These are phyloP conservation scores for Accipiter cooperii DNA, from an alignment of 2,113 vertebrate genomes.

Conservation along the genomic window DNA sequence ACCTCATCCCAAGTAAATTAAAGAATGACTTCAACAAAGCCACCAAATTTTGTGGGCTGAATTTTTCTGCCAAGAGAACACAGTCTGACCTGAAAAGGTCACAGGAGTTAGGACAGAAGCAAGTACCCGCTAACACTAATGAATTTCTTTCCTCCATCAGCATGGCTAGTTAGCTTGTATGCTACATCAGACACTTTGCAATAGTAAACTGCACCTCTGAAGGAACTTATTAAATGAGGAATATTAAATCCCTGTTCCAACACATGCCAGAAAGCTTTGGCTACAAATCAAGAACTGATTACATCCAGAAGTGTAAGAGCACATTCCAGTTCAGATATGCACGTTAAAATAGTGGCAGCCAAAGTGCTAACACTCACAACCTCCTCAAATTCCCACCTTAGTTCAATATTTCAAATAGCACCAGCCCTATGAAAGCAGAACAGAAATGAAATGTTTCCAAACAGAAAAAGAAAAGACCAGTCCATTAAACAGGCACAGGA, in stretches of 20 bases:
- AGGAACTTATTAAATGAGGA: background rate
- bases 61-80: background rate
- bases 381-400: background rate
- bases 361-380: background rate
- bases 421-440: background rate
- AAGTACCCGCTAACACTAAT: background rate
- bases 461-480: background rate
- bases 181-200: background rate
- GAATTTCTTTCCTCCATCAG: background rate
- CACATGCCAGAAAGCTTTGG: background rate
- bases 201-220: background rate
- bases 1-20: background rate
- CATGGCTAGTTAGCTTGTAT: background rate
- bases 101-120: background rate
- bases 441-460: background rate
- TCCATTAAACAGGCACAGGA: background rate
- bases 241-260: background rate
- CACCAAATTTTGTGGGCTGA: background rate
- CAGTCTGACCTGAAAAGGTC: background rate
- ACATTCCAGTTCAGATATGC: background rate
- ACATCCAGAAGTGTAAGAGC: background rate
- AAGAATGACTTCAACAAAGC: background rate
- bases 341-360: background rate
- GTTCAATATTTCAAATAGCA: background rate
- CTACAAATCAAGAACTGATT: conserved; percentile 1